These are phyloP conservation scores for Chroicocephalus ridibundus DNA, from an alignment of 2,113 vertebrate species.

Conservation along the genomic window DNA sequence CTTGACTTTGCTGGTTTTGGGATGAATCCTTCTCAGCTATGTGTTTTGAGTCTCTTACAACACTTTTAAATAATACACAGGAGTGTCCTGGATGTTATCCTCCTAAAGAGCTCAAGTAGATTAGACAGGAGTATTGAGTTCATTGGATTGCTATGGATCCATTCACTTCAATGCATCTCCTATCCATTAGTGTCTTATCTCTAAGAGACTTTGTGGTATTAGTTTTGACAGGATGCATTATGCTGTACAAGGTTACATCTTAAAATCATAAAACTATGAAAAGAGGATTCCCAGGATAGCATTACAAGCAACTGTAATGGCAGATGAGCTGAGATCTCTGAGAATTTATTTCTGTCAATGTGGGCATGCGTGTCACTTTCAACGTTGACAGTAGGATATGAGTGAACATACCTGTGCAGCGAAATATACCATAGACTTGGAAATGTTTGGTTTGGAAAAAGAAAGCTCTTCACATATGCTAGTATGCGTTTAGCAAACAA, in stretches of 20 bases:
- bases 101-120: not conserved
- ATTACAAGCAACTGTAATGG: not conserved
- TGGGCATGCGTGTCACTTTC: not conserved
- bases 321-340: not conserved
- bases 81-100: not conserved
- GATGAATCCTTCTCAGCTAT: not conserved
- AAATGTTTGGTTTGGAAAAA: not conserved
- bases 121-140: not conserved
- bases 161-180: not conserved
- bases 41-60: not conserved
- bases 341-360: not conserved
- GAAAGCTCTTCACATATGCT: not conserved
- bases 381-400: not conserved
- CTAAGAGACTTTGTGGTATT: not conserved
- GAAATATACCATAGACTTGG: not conserved
- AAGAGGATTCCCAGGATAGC: not conserved
- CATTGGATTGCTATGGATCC: not conserved
- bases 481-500: not conserved
- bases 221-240: not conserved
- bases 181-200: not conserved
- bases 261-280: not conserved
- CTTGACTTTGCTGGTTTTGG: not conserved
- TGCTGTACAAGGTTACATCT: not conserved
- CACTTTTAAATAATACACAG: not conserved
- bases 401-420: not conserved